Base-by-base conservation (phyloP, 2,888 invertebrate species). In the Trisateles emortualis region DNA sequence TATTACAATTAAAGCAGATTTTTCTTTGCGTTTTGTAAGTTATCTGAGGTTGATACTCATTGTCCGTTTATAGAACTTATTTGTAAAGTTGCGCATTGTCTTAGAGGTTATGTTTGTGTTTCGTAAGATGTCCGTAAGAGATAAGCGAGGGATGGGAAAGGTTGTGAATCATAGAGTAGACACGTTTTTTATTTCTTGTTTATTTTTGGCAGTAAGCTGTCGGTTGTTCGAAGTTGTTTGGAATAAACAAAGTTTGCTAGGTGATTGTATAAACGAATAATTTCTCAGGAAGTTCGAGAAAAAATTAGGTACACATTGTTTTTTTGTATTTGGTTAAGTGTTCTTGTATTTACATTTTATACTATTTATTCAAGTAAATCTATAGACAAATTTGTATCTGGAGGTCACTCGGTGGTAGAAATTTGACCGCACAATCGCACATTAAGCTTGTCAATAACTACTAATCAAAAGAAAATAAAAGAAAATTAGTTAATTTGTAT, bases 81-180 rank as follows among this genome's bases (percentile, higher is more conserved):
- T 90, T 89, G 88, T 88, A 80, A 81, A 79, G 82, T 87, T 88
- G 81, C 69, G 79, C 79, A 86, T 88, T 90, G 88, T 90, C 78
- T 90, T 86, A 83, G 74, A 79, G 62, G 69, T 75, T 73, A 81
- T 87, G 80, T 88, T 88, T 88, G 86, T 75, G 83, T 88, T 86
- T 83, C 78, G 75, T 83, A 78, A 80, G 68, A n/a, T n/a, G n/a
- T n/a, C n/a, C n/a, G n/a, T n/a, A n/a, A 84, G 86, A 84, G 86
- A 87, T 89, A 87, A 86, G 81, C 73, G 59, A 69, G 69, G 83
- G 79, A 74, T 83, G 82, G 78, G 84, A 86, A 84, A 83, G 78
- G 66, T 48, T 38, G 64, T 79, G 78, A 80, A 73, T 79, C 72
- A 76, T 69, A 33, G 33, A 33, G 33, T 33, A 33, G 33, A 33